Base-by-base conservation (phyloP, 2,797 vertebrate genomes). In the Pangasius sanitwongsei region DNA sequence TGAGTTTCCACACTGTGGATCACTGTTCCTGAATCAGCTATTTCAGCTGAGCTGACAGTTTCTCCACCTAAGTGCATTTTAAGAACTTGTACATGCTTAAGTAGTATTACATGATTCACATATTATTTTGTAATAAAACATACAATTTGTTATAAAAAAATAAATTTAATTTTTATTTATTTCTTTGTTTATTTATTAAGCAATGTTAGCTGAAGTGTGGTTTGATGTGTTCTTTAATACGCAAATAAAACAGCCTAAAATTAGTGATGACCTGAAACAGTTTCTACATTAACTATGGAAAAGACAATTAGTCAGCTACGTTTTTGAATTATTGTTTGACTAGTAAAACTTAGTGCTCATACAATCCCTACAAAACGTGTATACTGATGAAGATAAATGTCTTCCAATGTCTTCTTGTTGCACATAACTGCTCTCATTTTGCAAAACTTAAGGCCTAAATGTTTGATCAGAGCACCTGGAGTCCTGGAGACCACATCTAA, bases 401-500 rank as follows among this genome's bases (percentile, higher is more conserved):
- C 4, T 31, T 31, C 15, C 34, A 28, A 1, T 63, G 34, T 61
- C 20, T 63, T 63, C 34, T 44, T 63, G 37, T 83, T 83, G 20
- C 37, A 70, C 9, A 41, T 34, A 31, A 50, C 16, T 78, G 72
- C 44, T 87, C 20, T 74, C 28, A 48, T 83, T 87, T 75, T 84
- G 37, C n/a, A 70, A 78, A 53, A 83, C 50, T 80, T 86, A 48
- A 75, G 34, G 37, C 75, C 70, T 50, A 16, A 82, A 55, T 86
- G 84, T 84, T 89, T 88, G 59, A 89, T 77, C 75, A 57, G 25
- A 85, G 75, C 84, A 90, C 89, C 82, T 89, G 87, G 65, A 74
- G 81, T 74, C 55, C 87, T 83, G 85, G 61, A 75, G 75, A 83
- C 83, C 86, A 84, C 89, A 91, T 90, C 78, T 87, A 90, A 90